Evolutionary conservation across 1,140 invertebrate genomes (phyloP).

Genomic region (Drosophila guanche): DNA sequence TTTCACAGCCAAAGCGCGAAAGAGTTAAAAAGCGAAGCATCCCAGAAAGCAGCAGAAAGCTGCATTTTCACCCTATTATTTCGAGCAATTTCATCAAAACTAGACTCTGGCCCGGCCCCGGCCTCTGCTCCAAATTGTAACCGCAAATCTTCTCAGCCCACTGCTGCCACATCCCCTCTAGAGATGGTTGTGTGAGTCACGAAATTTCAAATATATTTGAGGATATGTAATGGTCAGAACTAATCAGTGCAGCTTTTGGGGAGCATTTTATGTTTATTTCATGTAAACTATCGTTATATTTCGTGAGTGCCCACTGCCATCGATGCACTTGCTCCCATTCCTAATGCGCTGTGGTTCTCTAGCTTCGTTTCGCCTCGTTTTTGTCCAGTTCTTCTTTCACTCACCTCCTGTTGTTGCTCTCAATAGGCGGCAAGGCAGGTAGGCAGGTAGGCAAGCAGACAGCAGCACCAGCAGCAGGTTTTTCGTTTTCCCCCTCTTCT

Average conservation of each 20-base stretch:
- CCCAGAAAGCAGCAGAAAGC: constrained; percentile 40
- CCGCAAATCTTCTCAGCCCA: constrained; percentile 57
- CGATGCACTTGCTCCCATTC: constrained; percentile 4
- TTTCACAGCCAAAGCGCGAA: constrained; percentile 74
- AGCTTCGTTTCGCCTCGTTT: constrained; percentile 39
- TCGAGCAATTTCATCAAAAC: constrained; percentile 80
- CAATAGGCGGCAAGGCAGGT: constrained; percentile 53
- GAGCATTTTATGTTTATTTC: no score
- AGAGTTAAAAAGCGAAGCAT: constrained; percentile 68
- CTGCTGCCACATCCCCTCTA: constrained; percentile 14
- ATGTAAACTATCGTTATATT: no score
- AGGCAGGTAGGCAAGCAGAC: constrained; percentile 18
- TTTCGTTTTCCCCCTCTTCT: constrained; percentile 40
- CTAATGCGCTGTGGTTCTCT: constrained; percentile 35
- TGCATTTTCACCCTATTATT: constrained; percentile 79
- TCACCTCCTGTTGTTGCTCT: constrained; percentile 39
- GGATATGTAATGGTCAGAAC: not conserved
- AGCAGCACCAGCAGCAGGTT: constrained; percentile 45
- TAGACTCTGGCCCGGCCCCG: constrained; percentile 51
- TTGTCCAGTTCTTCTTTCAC: constrained; percentile 41
- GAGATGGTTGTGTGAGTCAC: constrained; percentile 29
- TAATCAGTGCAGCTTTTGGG: not conserved
- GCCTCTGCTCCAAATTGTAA: constrained; percentile 73
- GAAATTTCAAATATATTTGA: not conserved
- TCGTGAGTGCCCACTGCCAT: no score